Conservation (phyloP, 1,140 invertebrate species). For the Muscidifurax raptorellus region DNA sequence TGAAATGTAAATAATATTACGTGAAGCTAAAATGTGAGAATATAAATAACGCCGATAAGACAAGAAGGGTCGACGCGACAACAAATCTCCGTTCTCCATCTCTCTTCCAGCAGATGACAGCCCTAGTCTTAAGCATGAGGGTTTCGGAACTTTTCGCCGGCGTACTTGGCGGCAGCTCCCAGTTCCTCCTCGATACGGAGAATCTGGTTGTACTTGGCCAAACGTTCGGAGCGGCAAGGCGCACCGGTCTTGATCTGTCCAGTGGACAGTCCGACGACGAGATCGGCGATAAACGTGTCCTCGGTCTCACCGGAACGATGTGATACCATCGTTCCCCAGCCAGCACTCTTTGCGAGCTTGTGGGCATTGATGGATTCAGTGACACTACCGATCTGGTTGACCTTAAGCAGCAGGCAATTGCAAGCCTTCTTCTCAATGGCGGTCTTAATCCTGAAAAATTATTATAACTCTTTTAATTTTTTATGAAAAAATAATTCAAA, state of each 20-base stretch:
- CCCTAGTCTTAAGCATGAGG: constrained; percentile 75
- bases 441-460: constrained; percentile 85
- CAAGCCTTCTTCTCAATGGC: constrained; percentile 98
- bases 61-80: neutral
- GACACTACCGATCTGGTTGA: constrained; percentile 98
- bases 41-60: constrained; percentile 34
- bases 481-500: neutral
- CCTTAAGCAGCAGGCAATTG: constrained; percentile 97
- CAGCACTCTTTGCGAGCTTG: constrained; percentile 92
- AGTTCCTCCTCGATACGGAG: constrained; percentile 99
- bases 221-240: constrained; percentile 97
- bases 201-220: constrained; percentile 99
- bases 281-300: constrained; percentile 98
- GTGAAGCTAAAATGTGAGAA: neutral
- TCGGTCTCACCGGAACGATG: constrained; percentile 99
- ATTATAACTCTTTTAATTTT: neutral
- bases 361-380: constrained; percentile 98
- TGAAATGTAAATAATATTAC: constrained; percentile 8
- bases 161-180: constrained; percentile 91
- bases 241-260: constrained; percentile 99
- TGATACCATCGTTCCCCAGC: constrained; percentile 99
- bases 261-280: constrained; percentile 97
- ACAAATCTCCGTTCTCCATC: neutral
- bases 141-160: constrained; percentile 96
- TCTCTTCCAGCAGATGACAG: neutral